phyloP scores from a whole-genome alignment of 2,113 vertebrate genomes.

The Gasterosteus aculeatus region DNA sequence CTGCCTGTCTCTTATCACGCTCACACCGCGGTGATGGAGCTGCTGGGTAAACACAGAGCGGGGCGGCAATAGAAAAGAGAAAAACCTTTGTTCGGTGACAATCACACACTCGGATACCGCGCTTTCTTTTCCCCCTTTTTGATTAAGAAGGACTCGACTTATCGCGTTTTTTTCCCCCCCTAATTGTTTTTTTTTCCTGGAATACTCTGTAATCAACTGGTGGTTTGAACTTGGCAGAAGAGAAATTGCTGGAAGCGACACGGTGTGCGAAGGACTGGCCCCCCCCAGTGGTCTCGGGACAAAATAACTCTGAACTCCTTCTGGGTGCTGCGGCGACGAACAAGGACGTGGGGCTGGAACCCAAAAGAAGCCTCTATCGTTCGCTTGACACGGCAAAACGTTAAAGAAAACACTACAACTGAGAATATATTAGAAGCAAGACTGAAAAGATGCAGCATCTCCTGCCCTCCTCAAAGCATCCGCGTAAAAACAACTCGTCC shows the following conservation, averaged over 20 bases:
- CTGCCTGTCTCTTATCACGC: slow-evolving; percentile 63
- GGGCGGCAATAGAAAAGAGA: slow-evolving; percentile 37
- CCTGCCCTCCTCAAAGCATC: neutral
- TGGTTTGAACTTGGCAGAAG: slow-evolving; percentile 5
- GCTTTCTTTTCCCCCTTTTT: neutral
- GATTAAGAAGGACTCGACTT: neutral
- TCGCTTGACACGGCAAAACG: neutral
- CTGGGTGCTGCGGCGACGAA: neutral
- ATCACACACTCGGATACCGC: slow-evolving; percentile 20
- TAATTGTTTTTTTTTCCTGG: neutral
- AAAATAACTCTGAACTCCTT: neutral
- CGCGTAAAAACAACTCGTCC: neutral
- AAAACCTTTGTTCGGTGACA: slow-evolving; percentile 32
- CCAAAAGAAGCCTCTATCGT: neutral
- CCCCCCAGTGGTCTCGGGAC: slow-evolving; percentile 57
- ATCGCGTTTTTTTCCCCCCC: neutral
- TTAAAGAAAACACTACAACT: neutral
- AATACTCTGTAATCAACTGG: slow-evolving; percentile 6
- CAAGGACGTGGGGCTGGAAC: neutral
- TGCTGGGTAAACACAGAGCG: slow-evolving; percentile 59
- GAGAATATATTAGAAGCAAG: neutral
- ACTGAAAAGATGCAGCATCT: neutral
- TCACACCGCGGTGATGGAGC: slow-evolving; percentile 45
- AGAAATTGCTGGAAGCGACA: neutral
- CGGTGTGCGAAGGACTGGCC: slow-evolving; percentile 19